Evolutionary conservation across 2,888 invertebrate genomes (phyloP).

Genomic region (Calliphora vomitoria): DNA sequence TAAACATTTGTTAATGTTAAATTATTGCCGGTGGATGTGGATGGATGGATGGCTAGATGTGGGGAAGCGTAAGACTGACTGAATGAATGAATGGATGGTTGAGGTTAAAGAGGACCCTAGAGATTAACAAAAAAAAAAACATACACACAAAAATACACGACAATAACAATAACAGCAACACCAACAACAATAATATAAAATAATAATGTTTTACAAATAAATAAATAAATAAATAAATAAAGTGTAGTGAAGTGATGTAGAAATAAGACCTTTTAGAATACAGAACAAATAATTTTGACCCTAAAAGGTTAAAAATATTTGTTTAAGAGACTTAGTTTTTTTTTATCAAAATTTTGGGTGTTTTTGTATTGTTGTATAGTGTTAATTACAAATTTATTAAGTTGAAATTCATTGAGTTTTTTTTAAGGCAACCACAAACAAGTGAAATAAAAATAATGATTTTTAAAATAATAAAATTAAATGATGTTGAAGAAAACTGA

Average conservation of each 20-base stretch:
- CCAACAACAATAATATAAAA: slow-evolving; percentile 47
- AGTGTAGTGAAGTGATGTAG: slow-evolving; percentile 30
- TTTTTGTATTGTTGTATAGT: slow-evolving; percentile 6
- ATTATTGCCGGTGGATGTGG: slow-evolving; percentile 43
- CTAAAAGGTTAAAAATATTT: slow-evolving; percentile 57
- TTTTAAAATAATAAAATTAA: neutral
- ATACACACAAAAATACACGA: slow-evolving; percentile 32
- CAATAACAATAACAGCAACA: slow-evolving; percentile 31
- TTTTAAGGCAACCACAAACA: neutral
- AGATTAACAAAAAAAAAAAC: slow-evolving; percentile 52
- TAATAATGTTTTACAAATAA: slow-evolving; percentile 65
- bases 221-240: slow-evolving; percentile 14
- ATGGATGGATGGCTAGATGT: slow-evolving; percentile 39
- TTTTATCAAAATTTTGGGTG: neutral
- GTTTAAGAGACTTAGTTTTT: neutral
- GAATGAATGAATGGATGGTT: neutral
- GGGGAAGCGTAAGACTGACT: slow-evolving; percentile 27
- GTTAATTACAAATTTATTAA: slow-evolving; percentile 65
- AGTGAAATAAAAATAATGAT: neutral
- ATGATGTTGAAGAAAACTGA: neutral
- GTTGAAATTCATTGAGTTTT: slow-evolving; percentile 15
- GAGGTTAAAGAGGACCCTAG: slow-evolving; percentile 68
- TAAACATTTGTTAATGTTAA: slow-evolving; percentile 63
- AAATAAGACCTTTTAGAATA: slow-evolving; percentile 17
- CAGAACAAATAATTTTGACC: slow-evolving; percentile 48